Base-by-base conservation (phyloP, 2,113 vertebrate genomes). In the Colaptes auratus region DNA sequence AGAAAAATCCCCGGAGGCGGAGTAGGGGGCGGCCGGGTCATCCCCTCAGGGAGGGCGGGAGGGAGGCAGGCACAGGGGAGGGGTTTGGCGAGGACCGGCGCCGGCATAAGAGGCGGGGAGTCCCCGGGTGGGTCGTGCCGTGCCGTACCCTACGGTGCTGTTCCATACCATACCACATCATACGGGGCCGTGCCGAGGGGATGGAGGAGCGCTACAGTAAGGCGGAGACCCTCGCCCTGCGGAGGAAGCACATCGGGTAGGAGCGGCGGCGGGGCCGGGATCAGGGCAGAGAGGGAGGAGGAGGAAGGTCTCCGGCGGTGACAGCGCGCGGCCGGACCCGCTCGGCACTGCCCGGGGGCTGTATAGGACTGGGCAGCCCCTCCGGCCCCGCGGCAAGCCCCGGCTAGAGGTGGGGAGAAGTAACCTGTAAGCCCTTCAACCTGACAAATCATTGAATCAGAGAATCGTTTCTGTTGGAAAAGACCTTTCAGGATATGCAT, bases 231-330 rank as follows among this genome's bases (percentile, higher is more conserved):
- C 95, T 99, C 60, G 97, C 98, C 35, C 92, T 99, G 90, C 96
- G 99, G 78, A 98, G 86, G 89, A 99, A 97, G 93, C 97, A 99
- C 92, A 98, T 99, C 61, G 99, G 99, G 99, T 99, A 96, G 48
- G 95, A 53, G 31, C 20, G 6, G 48, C 35, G 20, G 58, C 1
- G 46, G 21, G 61, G 30, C 10, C 14, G 46, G 53, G 11, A 12
- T 39, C n/a, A 9, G 20, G 56, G 27, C 25, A n/a, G 8, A 14
- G 4, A 25, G n/a, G 3, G 53, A 48, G 1, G 19, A 42, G 19
- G 30, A 67, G 24, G 44, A 66, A 35, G 81, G 33, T 82, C 60
- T 75, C 33, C 3, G 30, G 44, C 33, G 8, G 23, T 69, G 77
- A 15, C 60, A 52, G 73, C 28, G 7, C 7, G 36, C 25, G 30